Percentiles rank a stretch among this genome's conserved stretches.
Evolutionary conservation across 2,113 vertebrate genomes (phyloP).

Genomic region (Candoia aspera): DNA sequence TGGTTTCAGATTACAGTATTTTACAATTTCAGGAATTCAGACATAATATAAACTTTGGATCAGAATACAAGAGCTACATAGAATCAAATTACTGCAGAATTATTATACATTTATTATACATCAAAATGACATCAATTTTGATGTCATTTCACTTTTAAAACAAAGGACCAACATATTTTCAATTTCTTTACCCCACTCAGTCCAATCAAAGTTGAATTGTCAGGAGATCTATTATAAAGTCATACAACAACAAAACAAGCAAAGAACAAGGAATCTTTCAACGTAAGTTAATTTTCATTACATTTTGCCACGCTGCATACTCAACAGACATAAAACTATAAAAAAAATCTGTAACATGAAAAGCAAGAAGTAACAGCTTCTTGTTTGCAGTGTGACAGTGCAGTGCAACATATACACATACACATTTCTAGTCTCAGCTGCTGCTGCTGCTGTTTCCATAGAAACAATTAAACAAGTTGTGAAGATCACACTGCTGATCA

Average conservation of each 20-base stretch:
- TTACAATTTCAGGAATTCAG: slow-evolving; percentile 58
- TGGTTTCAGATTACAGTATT: slow-evolving; percentile 58
- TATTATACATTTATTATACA: too few relatives aligned
- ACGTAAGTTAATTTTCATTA: background rate
- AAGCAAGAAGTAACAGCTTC: background rate
- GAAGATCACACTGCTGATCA: slow-evolving; percentile 1
- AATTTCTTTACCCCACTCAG: too few relatives aligned
- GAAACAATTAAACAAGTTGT: slow-evolving; percentile 29
- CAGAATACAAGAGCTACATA: slow-evolving; percentile 42
- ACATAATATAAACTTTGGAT: slow-evolving; percentile 48
- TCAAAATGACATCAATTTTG: too few relatives aligned
- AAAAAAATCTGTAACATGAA: background rate
- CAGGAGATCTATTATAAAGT: background rate
- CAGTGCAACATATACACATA: background rate
- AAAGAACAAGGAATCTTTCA: background rate
- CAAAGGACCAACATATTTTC: background rate
- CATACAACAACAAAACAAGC: background rate
- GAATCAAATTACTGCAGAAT: slow-evolving; percentile 26
- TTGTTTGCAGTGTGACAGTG: slow-evolving; percentile 14
- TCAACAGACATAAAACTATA: background rate
- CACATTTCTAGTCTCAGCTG: background rate
- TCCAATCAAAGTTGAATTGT: background rate
- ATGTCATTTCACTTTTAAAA: background rate
- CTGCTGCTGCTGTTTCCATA: slow-evolving; percentile 13
- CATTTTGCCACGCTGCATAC: background rate